Percentiles rank a stretch among this genome's conserved stretches.
Evolutionary conservation across 2,113 vertebrate genomes (phyloP).

Genomic region (Stegastes partitus): DNA sequence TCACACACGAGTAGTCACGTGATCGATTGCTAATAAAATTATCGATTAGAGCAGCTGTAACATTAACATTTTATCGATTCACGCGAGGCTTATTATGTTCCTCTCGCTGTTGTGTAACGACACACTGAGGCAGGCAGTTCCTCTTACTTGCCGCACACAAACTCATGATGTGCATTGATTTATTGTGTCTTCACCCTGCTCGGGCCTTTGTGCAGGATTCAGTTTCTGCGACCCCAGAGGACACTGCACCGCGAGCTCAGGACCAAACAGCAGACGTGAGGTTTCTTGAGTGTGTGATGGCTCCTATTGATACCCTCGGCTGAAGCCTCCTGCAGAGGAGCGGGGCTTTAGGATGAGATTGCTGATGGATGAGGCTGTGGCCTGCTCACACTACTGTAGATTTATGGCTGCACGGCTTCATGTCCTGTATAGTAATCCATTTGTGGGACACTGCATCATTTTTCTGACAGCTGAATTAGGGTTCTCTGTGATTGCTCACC

Average conservation of each 20-base stretch:
- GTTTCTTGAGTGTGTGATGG: background rate
- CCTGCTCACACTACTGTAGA: slow-evolving; percentile 42
- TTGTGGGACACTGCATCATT: slow-evolving; percentile 65
- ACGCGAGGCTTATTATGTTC: background rate
- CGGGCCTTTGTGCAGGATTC: slow-evolving; percentile 7
- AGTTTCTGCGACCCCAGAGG: background rate
- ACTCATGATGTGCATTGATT: slow-evolving; percentile 23
- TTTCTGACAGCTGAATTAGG: slow-evolving; percentile 66
- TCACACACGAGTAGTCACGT: background rate
- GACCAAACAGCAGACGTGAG: background rate
- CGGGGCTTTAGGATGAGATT: slow-evolving; percentile 61
- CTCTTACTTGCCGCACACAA: background rate
- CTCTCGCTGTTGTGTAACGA: background rate
- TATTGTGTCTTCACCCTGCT: background rate
- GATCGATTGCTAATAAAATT: background rate
- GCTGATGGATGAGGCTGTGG: slow-evolving; percentile 66
- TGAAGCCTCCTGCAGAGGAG: slow-evolving; percentile 30
- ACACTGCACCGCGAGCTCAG: background rate
- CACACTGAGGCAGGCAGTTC: background rate
- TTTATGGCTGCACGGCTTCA: slow-evolving; percentile 61
- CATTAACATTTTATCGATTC: background rate
- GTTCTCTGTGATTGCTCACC: slow-evolving; percentile 51
- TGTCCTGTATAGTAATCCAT: slow-evolving; percentile 69
- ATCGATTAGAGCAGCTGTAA: background rate
- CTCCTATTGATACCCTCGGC: slow-evolving; percentile 22